These are phyloP conservation scores for Tricholauxania praeusta DNA, from an alignment of 2,888 invertebrate species.

Conservation along the genomic window DNA sequence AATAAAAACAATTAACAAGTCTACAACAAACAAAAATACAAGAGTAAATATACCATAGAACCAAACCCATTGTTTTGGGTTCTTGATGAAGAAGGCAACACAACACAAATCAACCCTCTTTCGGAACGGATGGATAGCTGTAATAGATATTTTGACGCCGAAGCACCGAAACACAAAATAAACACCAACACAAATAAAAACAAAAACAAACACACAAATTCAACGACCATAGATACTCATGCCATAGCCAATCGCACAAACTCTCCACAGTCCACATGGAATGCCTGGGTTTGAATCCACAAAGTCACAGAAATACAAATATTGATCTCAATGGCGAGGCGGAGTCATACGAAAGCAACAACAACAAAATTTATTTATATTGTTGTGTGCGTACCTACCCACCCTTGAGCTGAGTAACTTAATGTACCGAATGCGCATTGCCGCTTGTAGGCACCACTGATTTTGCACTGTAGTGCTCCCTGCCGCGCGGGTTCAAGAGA, in stretches of 20 bases:
- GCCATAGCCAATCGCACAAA: slow-evolving; percentile 17
- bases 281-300: slow-evolving; percentile 2
- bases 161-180: slow-evolving; percentile 62
- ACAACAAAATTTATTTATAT: neutral
- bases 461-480: slow-evolving; percentile 27
- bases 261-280: slow-evolving; percentile 18
- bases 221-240: neutral
- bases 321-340: slow-evolving; percentile 1
- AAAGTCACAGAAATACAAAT: neutral
- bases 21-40: slow-evolving; percentile 35
- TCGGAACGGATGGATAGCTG: slow-evolving; percentile 54
- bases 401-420: neutral
- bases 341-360: slow-evolving; percentile 13
- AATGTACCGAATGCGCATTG: neutral
- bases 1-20: slow-evolving; percentile 43
- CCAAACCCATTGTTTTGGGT: slow-evolving; percentile 46
- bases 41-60: slow-evolving; percentile 23
- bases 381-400: slow-evolving; percentile 9
- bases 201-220: slow-evolving; percentile 27
- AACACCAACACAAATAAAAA: slow-evolving; percentile 54
- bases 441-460: neutral
- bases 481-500: slow-evolving; percentile 45
- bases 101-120: slow-evolving; percentile 56
- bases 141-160: slow-evolving; percentile 66
- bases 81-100: slow-evolving; percentile 35